These are phyloP conservation scores for Eulacestoma nigropectus DNA, from an alignment of 2,113 vertebrate genomes.

Conservation along the genomic window DNA sequence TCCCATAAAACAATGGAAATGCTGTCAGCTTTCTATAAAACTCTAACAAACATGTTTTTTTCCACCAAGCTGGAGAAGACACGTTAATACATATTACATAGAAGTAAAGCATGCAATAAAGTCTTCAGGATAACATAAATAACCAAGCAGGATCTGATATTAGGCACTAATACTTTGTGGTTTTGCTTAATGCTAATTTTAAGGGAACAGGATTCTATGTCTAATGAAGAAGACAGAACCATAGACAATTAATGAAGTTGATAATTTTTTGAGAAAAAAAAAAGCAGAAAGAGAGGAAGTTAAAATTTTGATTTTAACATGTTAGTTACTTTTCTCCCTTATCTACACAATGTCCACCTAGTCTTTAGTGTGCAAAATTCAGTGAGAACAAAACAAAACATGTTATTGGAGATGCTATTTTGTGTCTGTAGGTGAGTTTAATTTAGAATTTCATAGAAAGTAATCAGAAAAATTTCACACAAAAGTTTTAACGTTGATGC, in stretches of 20 bases:
- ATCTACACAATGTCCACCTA: neutral
- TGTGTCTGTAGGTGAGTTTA: neutral
- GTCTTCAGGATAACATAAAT: neutral
- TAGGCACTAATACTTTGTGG: neutral
- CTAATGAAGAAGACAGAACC: neutral
- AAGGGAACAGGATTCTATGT: neutral
- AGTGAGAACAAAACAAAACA: neutral
- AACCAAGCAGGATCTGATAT: neutral
- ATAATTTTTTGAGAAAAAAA: neutral
- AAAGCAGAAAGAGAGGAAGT: rapidly evolving
- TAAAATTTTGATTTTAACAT: neutral
- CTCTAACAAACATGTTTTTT: neutral
- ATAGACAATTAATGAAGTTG: neutral
- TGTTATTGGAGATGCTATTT: neutral
- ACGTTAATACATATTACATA: neutral
- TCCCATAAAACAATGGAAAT: neutral
- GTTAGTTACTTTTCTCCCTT: neutral
- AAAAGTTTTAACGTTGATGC: rapidly evolving
- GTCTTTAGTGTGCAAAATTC: neutral
- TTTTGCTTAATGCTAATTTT: neutral
- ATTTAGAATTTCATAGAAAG: neutral
- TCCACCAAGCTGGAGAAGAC: neutral
- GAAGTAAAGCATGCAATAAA: neutral
- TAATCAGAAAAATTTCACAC: neutral
- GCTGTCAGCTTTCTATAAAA: neutral